Conservation (phyloP, 2,888 invertebrate species). For the Microdon myrmicae region DNA sequence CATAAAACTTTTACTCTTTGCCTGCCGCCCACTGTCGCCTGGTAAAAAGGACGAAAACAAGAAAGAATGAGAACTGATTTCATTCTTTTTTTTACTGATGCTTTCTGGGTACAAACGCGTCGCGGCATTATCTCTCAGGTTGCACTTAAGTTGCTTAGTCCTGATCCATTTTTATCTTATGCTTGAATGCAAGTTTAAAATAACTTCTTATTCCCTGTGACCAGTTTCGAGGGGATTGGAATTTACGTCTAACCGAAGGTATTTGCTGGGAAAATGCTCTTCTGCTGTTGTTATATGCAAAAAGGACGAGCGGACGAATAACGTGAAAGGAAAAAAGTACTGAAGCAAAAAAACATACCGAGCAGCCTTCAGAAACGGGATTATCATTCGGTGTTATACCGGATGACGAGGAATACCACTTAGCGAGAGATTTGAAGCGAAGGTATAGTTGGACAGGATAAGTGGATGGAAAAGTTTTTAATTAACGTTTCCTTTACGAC, state of each 20-base stretch:
- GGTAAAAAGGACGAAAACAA: conserved; percentile 8
- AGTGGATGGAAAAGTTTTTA: conserved; percentile 50
- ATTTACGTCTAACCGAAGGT: conserved; percentile 44
- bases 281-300: conserved; percentile 22
- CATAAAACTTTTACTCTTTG: conserved; percentile 47
- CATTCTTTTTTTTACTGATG: too few relatives aligned
- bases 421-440: conserved; percentile 48
- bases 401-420: conserved; percentile 52
- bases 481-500: conserved; percentile 49
- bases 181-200: conserved; percentile 51
- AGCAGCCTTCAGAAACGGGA: conserved; percentile 39
- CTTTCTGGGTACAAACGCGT: too few relatives aligned
- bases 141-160: conserved; percentile 51
- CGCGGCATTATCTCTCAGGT: conserved; percentile 52
- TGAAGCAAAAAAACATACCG: conserved; percentile 7
- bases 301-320: conserved; percentile 1
- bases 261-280: conserved; percentile 46
- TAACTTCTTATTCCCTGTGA: conserved; percentile 47
- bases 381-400: conserved; percentile 51
- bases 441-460: conserved; percentile 46
- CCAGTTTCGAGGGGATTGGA: conserved; percentile 26
- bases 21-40: too few relatives aligned
- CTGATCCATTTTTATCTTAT: conserved; percentile 52
- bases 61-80: neutral
- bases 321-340: conserved; percentile 1